Evolutionary conservation across 2,113 vertebrate genomes (phyloP).

Genomic region (Naja naja): DNA sequence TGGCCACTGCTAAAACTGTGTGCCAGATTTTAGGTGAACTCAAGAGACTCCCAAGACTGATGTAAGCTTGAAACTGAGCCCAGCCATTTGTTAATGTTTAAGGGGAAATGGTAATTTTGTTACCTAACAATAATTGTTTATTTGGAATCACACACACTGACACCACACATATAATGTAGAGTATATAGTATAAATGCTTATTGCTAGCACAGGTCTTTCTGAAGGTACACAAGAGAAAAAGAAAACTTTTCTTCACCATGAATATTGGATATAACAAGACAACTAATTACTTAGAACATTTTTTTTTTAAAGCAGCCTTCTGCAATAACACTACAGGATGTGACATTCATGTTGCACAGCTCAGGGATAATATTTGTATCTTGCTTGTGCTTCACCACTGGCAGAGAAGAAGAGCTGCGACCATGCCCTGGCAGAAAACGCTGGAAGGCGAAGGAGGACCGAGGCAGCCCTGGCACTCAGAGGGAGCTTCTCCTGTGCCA

Average conservation of each 20-base stretch:
- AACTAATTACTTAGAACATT: conserved; percentile 59
- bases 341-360: conserved; percentile 45
- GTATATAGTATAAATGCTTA: conserved; percentile 74
- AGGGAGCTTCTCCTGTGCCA: neutral
- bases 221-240: conserved; percentile 63
- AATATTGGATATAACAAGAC: conserved; percentile 63
- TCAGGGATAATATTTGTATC: conserved; percentile 45
- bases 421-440: conserved; percentile 28
- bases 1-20: conserved; percentile 81
- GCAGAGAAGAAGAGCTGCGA: conserved; percentile 24
- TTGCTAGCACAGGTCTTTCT: conserved; percentile 70
- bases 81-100: conserved; percentile 49
- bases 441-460: neutral
- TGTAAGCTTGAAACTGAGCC: conserved; percentile 47
- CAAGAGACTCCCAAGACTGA: conserved; percentile 67
- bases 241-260: conserved; percentile 67
- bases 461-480: neutral
- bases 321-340: conserved; percentile 50
- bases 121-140: conserved; percentile 22
- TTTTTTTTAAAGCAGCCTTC: neutral
- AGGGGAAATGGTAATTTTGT: conserved; percentile 42
- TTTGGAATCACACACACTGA: conserved; percentile 52
- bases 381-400: conserved; percentile 34
- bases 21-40: conserved; percentile 77
- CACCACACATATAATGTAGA: conserved; percentile 59